Evolutionary conservation across 2,888 invertebrate species (phyloP), one percentile per base, ranked within the genome.

Genomic region (Ecdyonurus torrentis): DNA sequence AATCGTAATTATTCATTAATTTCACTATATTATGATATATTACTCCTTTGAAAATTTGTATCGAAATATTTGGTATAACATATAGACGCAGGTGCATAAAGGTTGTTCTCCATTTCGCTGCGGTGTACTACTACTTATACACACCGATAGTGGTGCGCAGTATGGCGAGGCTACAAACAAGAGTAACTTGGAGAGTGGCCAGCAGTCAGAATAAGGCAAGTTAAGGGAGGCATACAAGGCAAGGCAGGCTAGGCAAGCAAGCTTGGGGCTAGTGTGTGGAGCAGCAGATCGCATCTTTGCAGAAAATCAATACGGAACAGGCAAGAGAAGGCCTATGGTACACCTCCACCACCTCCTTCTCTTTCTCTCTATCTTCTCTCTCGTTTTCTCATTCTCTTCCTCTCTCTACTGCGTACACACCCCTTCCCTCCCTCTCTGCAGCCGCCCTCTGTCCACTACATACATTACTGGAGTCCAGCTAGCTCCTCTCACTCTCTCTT

Each of bases 231-330:
- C n/a, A n/a, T n/a, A 37, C 7, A 15, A 10, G 37, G 7, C 7
- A 5, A 37, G 37, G 37, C 37, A 37, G 37, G 37, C 37, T 10
- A 37, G 37, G 7, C 37, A 37, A 37, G 37, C 37, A 37, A 37
- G 15, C 37, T 37, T 37, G 37, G 37, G 37, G 37, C 37, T 37
- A 37, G 37, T 37, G 37, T 37, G 37, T 37, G 37, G n/a, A n/a
- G 37, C 37, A 37, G 37, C 37, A 37, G 37, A 61, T 61, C 61
- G 53, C 61, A 61, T 61, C 61, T 61, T 61, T 61, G 61, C 24
- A 24, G 61, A 61, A 61, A 61, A 61, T 61, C 61, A 61, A 61
- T 61, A 61, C 61, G 50, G 55, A 61, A 61, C 61, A 53, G 53
- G 61, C 55, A 61, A 22, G 61, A 37, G 37, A 15, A 37, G 37